Evolutionary conservation across 2,797 vertebrate species (phyloP).

Genomic region (Hafferia zeledoni): DNA sequence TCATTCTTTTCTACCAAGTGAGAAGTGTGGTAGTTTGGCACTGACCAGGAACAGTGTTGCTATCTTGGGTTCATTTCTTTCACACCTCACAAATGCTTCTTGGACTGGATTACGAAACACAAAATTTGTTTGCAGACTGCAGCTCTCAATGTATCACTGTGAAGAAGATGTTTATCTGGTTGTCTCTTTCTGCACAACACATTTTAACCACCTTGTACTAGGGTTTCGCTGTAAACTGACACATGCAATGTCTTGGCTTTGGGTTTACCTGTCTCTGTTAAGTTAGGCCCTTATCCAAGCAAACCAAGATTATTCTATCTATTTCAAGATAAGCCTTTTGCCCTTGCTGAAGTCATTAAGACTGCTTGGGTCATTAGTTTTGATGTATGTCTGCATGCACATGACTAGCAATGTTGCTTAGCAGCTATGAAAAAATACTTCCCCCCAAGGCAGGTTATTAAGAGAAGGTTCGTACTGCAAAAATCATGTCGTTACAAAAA

Average conservation of each 20-base stretch:
- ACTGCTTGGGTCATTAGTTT: not conserved
- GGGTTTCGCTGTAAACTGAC: not conserved
- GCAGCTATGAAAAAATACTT: not conserved
- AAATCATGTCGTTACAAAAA: constrained; percentile 19
- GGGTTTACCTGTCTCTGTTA: not conserved
- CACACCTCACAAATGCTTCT: not conserved
- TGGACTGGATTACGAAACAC: not conserved
- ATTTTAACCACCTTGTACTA: not conserved
- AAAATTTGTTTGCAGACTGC: not conserved
- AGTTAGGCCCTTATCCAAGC: not conserved
- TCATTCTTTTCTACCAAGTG: not conserved
- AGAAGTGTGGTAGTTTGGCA: not conserved
- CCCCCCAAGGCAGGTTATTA: not conserved
- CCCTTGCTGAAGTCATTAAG: not conserved
- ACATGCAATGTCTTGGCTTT: not conserved
- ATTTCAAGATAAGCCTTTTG: not conserved
- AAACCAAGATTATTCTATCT: not conserved
- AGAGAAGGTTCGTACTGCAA: not conserved
- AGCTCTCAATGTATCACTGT: not conserved
- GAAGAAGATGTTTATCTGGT: not conserved
- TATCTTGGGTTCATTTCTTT: not conserved
- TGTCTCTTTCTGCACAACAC: not conserved
- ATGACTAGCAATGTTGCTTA: not conserved
- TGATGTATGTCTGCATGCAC: not conserved
- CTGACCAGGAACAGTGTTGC: not conserved